Evolutionary conservation across 2,797 vertebrate species (phyloP).

Genomic region (Pseudochirops corinnae): DNA sequence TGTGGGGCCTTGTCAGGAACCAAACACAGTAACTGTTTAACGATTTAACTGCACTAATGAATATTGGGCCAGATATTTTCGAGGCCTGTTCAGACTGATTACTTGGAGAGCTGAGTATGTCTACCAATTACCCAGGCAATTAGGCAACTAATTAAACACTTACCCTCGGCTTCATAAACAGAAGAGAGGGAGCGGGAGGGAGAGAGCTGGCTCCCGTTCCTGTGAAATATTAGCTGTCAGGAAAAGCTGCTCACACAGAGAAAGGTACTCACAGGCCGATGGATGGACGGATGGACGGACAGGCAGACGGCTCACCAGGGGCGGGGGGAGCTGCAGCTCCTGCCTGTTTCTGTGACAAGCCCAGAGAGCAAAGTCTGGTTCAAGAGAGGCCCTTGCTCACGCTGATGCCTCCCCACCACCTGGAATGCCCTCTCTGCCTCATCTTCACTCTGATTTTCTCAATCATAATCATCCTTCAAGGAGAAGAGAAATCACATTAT

Average conservation of each 20-base stretch:
- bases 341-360: neutral
- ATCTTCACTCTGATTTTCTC: neutral
- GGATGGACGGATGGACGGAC: conserved; percentile 61
- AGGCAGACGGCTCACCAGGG: fast-evolving
- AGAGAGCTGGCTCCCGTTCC: conserved; percentile 84
- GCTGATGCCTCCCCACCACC: neutral
- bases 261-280: conserved; percentile 76
- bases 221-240: conserved; percentile 94
- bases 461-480: neutral
- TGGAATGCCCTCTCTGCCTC: neutral
- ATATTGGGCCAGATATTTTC: conserved; percentile 99
- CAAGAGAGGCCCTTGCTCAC: neutral
- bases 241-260: conserved; percentile 80
- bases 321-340: neutral
- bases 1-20: conserved; percentile 81
- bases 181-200: conserved; percentile 87
- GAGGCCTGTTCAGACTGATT: conserved; percentile 99
- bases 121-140: conserved; percentile 99
- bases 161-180: conserved; percentile 97
- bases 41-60: conserved; percentile 97
- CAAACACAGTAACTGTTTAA: conserved; percentile 87
- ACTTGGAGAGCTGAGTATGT: conserved; percentile 99
- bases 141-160: conserved; percentile 99
- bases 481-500: neutral
- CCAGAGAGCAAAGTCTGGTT: neutral